Base-by-base conservation (phyloP, 1,140 invertebrate species). In the Diorhabda carinulata region DNA sequence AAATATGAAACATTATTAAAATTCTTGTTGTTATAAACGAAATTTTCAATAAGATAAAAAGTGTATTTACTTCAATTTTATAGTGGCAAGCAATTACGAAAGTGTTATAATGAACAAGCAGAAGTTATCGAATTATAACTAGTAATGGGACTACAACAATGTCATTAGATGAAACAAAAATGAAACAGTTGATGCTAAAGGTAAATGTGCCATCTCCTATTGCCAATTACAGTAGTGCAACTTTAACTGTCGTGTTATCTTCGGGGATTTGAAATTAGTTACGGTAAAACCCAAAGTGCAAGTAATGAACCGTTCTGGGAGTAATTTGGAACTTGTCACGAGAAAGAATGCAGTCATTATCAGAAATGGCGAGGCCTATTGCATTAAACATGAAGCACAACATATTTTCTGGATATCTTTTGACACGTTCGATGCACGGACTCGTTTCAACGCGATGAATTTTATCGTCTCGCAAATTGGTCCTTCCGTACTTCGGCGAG, bases 331-430 rank as follows among this genome's bases (percentile, higher is more conserved):
- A 40, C 68, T 66, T 61, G 56, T 52, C 62, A 67, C 66, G 59
- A 66, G 68, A 72, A 73, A 75, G 74, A 75, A 75, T 75, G 74
- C 72, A 73, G 74, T 72, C 72, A 75, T 75, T 75, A 75, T 75
- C 72, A 69, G 68, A 62, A 71, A 75, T 73, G 74, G 70, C 72
- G 64, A 52, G 57, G 43, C 59, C 72, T 70, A 67, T 10, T 66
- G 65, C 65, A 66, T 66, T 66, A 66, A 66, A 66, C 65, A 67
- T 72, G 71, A 68, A 70, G 71, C 69, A 72, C 62, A 65, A 67
- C 68, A 72, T 62, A 72, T 72, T 72, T 72, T 70, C 68, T 67
- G 68, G 64, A 61, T 64, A 72, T 68, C 71, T 70, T 70, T 72
- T 63, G 71, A 72, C 71, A 72, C 68, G 67, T 67, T 67, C 62